A percentile compares a stretch with the other conserved stretches of the same genome.
Evolutionary conservation across 2,113 vertebrate genomes (phyloP).

Genomic region (Paratilapia polleni): DNA sequence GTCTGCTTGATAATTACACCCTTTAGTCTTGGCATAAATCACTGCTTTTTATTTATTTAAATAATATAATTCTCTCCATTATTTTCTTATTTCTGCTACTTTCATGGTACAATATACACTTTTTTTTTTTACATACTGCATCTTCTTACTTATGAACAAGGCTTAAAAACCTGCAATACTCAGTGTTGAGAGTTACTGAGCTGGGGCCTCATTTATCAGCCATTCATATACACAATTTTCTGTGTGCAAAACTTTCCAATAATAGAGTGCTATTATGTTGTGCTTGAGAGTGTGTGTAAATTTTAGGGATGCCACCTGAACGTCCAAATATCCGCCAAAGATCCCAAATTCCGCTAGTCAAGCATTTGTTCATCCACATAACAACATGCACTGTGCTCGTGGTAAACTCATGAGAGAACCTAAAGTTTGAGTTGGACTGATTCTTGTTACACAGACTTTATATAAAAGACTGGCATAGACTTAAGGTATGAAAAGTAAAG

Average conservation of each 20-base stretch:
- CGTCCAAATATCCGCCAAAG: neutral
- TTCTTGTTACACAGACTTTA: neutral
- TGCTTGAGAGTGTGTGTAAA: neutral
- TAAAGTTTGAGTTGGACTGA: too few species aligned
- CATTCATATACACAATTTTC: neutral
- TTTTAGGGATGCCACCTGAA: neutral
- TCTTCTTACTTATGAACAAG: neutral
- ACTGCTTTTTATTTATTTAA: neutral
- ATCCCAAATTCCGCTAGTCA: neutral
- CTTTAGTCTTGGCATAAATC: neutral
- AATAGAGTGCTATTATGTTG: too few species aligned
- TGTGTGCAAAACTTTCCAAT: neutral
- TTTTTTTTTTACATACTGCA: neutral
- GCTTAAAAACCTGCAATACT: neutral
- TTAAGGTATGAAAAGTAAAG: neutral
- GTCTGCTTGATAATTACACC: neutral
- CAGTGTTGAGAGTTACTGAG: neutral
- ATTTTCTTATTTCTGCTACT: constrained; percentile 21
- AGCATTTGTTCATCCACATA: too few species aligned
- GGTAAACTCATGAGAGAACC: too few species aligned
- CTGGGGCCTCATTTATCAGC: neutral
- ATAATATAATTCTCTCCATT: neutral
- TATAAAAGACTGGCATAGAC: neutral
- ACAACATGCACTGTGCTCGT: too few species aligned
- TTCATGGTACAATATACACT: constrained; percentile 21